Percentiles rank a stretch among this genome's conserved stretches.
Conservation (phyloP, 2,113 vertebrate species). For the Pseudorectes ferrugineus region DNA sequence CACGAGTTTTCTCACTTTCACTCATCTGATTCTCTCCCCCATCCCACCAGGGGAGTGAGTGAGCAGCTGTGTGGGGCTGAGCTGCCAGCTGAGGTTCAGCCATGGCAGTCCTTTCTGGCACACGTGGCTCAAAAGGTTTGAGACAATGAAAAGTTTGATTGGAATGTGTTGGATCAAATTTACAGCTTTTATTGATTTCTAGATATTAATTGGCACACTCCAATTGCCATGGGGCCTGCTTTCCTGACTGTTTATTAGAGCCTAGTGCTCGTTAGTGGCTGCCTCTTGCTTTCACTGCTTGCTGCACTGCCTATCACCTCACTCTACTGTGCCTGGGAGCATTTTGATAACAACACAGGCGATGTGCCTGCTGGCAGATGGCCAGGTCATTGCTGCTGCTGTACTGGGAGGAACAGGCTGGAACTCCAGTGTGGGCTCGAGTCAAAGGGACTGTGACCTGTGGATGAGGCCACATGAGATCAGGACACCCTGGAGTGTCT, state of each 20-base stretch:
- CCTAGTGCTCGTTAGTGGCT: fast-evolving
- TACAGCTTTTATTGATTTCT: neutral
- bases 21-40: neutral
- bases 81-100: neutral
- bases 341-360: neutral
- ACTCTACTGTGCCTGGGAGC: neutral
- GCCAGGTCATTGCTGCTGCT: neutral
- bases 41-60: neutral
- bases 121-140: neutral
- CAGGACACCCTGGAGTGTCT: neutral
- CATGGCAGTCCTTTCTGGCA: neutral
- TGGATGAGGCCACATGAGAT: fast-evolving
- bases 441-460: neutral
- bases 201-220: neutral
- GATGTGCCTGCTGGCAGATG: neutral
- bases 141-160: neutral
- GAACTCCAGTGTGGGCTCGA: fast-evolving
- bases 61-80: neutral
- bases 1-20: neutral
- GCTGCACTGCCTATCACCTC: neutral
- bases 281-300: neutral
- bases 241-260: neutral
- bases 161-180: neutral
- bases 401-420: neutral
- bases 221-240: neutral